Base-by-base conservation (phyloP, 2,888 invertebrate genomes). In the Scaeva pyrastri region DNA sequence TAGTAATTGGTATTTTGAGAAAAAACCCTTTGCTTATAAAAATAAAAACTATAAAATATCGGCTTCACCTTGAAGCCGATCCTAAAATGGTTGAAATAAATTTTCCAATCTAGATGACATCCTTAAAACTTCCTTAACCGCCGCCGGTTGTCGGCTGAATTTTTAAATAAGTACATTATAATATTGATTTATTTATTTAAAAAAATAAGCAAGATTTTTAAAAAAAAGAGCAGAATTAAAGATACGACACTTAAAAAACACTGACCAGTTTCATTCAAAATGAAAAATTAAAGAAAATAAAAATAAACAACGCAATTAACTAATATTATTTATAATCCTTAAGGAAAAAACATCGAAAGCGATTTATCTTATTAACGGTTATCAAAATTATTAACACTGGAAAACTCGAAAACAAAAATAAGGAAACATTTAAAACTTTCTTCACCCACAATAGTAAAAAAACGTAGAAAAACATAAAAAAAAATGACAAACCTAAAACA, bases 321-420 rank as follows among this genome's bases (percentile, higher is more conserved):
- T 45, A 74, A 68, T 45, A 73, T 31, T 72, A 58, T 41, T 19
- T 12, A 55, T 14, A 39, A 19, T 48, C 36, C 39, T n/a, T 12
- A 50, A 55, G 21, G 16, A 21, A 48, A 45, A 58, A 50, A 84
- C 80, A 84, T 64, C 66, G 52, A 84, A 84, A 84, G 80, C 80
- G 52, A 78, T 68, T 23, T 52, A 72, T 70, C 23, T 45, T n/a
- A n/a, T n/a, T 52, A 72, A 71, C 56, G 36, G 26, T 77, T 26
- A 72, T 50, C 16, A 48, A 74, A n/a, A 68, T 55, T 45, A 21
- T 14, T 19, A 80, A 72, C 41, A 45, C 64, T 66, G 41, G 19
- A 66, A 80, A 26, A 78, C 64, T 64, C 31, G 43, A 70, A 70
- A 68, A 58, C 64, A 11, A 21, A 21, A n/a, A n/a, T n/a, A n/a